Evolutionary conservation across 1,140 invertebrate species (phyloP).

Genomic region (Brachionus asplanchnoidis): DNA sequence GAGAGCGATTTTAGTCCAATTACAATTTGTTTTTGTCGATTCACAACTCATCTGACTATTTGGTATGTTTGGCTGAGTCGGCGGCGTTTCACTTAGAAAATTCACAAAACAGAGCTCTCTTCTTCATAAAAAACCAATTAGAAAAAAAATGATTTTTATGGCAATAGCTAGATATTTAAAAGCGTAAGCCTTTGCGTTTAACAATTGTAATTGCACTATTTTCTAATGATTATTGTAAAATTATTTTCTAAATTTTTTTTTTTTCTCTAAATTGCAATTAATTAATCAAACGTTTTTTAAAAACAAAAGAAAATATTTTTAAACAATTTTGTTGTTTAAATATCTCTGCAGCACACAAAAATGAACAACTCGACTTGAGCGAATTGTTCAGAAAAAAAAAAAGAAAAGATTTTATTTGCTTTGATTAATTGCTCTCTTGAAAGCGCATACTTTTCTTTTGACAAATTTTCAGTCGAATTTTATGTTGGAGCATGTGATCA

Average conservation of each 20-base stretch:
- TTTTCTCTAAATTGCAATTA: constrained; percentile 21
- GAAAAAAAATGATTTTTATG: neutral
- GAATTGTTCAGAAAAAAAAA: neutral
- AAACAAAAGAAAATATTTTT: constrained; percentile 1
- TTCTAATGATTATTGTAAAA: constrained; percentile 9
- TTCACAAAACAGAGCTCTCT: neutral
- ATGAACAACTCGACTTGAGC: constrained; percentile 11
- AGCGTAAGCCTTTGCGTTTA: neutral
- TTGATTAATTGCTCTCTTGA: constrained; percentile 29
- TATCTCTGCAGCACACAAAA: neutral
- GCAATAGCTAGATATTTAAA: neutral
- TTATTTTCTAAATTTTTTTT: neutral
- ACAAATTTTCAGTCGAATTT: constrained; percentile 4
- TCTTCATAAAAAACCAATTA: neutral
- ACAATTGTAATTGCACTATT: neutral
- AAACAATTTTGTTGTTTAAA: neutral
- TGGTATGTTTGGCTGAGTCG: neutral
- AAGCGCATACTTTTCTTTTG: neutral
- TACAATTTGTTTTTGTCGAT: constrained; percentile 3
- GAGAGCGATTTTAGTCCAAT: neutral
- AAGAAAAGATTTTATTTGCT: neutral
- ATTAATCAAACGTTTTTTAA: constrained; percentile 21
- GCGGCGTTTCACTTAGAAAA: neutral
- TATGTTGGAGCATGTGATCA: neutral
- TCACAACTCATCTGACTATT: constrained; percentile 12